Conservation (phyloP, 2,888 invertebrate species). For the Oegoconia quadripuncta region DNA sequence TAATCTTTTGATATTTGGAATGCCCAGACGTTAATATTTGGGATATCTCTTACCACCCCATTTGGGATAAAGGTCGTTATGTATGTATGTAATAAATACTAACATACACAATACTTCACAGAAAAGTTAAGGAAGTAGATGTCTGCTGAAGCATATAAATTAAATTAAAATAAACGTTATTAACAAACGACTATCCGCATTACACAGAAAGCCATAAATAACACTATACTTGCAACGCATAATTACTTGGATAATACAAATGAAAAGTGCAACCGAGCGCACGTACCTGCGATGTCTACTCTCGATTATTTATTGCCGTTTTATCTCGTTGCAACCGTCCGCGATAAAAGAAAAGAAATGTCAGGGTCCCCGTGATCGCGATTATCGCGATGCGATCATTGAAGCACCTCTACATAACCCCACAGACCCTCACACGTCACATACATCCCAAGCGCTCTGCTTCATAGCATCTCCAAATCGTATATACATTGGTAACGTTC, state of each 20-base stretch:
- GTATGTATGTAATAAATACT: too few relatives aligned
- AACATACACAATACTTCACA: too few relatives aligned
- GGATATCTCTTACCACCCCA: too few relatives aligned
- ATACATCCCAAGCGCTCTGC: conserved; percentile 15
- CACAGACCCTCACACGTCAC: conserved; percentile 16
- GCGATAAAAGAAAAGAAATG: conserved; percentile 76
- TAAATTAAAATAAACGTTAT: conserved; percentile 44
- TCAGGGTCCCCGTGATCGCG: conserved; percentile 66
- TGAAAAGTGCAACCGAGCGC: conserved; percentile 65
- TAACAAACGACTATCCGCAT: conserved; percentile 53
- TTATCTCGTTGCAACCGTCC: conserved; percentile 67
- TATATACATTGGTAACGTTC: neutral
- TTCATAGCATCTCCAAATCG: conserved; percentile 25
- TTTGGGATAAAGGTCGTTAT: too few relatives aligned
- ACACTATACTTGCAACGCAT: conserved; percentile 49
- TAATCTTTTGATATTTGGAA: too few relatives aligned
- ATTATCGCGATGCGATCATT: conserved; percentile 70
- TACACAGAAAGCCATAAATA: conserved; percentile 46
- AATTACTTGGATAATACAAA: conserved; percentile 70
- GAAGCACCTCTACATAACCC: conserved; percentile 41
- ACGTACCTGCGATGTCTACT: conserved; percentile 58
- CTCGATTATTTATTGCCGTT: conserved; percentile 71
- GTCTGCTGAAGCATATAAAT: conserved; percentile 35
- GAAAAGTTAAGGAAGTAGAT: too few relatives aligned
- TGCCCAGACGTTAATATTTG: too few relatives aligned